Conservation (phyloP, 2,797 vertebrate species). For the Pelodytes ibericus region DNA sequence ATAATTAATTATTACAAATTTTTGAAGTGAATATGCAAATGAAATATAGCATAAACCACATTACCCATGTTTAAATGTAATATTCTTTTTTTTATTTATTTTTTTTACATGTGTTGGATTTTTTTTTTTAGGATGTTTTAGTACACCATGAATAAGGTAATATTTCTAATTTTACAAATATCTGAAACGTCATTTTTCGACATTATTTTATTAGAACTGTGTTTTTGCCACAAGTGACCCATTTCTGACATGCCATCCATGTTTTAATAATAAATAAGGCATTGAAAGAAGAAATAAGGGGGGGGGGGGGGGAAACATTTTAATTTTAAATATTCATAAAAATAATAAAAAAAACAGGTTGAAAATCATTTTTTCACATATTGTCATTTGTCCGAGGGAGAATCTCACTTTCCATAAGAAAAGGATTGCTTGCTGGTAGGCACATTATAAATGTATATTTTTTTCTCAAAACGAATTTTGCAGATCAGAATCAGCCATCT, state of each 20-base stretch:
- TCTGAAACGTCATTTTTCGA: slow-evolving; percentile 66
- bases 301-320: slow-evolving; percentile 75
- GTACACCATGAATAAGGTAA: no score
- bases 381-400: slow-evolving; percentile 83
- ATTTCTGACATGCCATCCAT: slow-evolving; percentile 83
- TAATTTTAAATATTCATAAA: slow-evolving; percentile 88
- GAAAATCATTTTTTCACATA: slow-evolving; percentile 73
- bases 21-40: no score
- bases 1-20: no score
- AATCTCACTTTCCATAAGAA: slow-evolving; percentile 71
- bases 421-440: slow-evolving; percentile 60
- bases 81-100: no score
- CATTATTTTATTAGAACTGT: slow-evolving; percentile 85
- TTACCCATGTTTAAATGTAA: no score
- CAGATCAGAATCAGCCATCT: slow-evolving; percentile 63
- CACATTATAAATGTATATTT: slow-evolving; percentile 67
- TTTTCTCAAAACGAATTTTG: slow-evolving; percentile 69
- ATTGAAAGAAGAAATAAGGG: slow-evolving; percentile 55
- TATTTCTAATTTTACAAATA: not conserved
- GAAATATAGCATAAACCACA: no score
- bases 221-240: slow-evolving; percentile 78
- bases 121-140: no score
- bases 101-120: no score
- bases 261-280: slow-evolving; percentile 81
- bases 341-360: slow-evolving; percentile 66